Base-by-base conservation (phyloP, 2,888 invertebrate species). In the Athalia rosae region DNA sequence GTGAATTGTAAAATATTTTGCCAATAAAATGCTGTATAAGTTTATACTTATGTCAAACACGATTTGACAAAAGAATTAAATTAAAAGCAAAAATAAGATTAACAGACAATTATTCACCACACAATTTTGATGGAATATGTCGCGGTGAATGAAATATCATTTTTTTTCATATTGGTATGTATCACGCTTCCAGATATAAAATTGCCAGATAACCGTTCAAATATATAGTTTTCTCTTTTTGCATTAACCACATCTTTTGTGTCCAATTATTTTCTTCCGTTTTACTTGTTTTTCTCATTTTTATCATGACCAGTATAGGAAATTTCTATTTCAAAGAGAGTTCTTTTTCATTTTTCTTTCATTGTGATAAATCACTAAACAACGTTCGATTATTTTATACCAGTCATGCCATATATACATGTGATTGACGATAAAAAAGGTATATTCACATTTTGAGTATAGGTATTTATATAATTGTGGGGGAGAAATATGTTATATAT, bases 271-370 rank as follows among this genome's bases (percentile, higher is more conserved):
- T 56, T 15, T 28, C 4, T 7, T 53, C n/a, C 11, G 45, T 71
- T 45, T 15, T n/a, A 45, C 64, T n/a, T 28, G 41, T 9, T 63
- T 63, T 56, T 45, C 28, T 6, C 13, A 56, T 13, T 53, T 67
- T 67, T 48, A 53, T 67, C 28, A 41, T n/a, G 15, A 67, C 50
- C 58, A 71, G 13, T 45, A 43, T 69, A 69, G n/a, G 41, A 71
- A 4, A 58, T 71, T 56, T 71, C 58, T 58, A 45, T 8, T 71
- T 58, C 71, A 71, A 71, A 71, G 71, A 58, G 71, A 71, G 71
- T 71, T 71, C 56, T 47, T 71, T 53, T 53, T 50, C 11, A 50
- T 50, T 50, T 50, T 50, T 50, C 7, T 50, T 53, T 2, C 1
- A 71, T 53, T 41, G 41, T 56, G 56, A 71, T 45, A 41, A 4